These are phyloP conservation scores for Colinus virginianus DNA, from an alignment of 2,113 vertebrate species.

Conservation along the genomic window DNA sequence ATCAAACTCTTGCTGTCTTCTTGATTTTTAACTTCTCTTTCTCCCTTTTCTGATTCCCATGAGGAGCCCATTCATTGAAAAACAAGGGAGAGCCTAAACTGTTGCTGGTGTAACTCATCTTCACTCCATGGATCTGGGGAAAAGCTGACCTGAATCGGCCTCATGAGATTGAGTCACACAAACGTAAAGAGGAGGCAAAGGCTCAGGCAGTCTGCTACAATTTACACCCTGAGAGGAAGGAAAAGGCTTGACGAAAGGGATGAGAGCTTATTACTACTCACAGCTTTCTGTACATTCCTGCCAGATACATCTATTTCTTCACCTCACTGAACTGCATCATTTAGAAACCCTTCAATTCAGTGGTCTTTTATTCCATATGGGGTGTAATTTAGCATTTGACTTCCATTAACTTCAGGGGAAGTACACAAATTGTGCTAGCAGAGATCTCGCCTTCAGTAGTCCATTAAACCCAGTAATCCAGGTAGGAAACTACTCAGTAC, in stretches of 20 bases:
- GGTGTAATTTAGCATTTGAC: neutral
- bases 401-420: neutral
- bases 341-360: neutral
- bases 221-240: neutral
- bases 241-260: neutral
- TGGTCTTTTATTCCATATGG: neutral
- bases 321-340: neutral
- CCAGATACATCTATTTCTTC: neutral
- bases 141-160: neutral
- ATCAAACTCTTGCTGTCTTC: constrained; percentile 9
- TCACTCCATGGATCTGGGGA: neutral
- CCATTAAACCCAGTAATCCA: neutral
- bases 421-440: neutral
- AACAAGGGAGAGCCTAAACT: neutral
- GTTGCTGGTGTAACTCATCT: neutral
- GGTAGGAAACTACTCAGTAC: neutral
- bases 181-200: neutral
- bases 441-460: neutral
- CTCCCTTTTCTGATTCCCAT: neutral
- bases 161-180: neutral
- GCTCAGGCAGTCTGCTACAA: neutral
- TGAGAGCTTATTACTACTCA: neutral
- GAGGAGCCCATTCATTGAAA: neutral
- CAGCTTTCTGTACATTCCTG: neutral
- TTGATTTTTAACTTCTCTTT: neutral